A percentile compares a stretch with the other conserved stretches of the same genome.
Evolutionary conservation across 2,113 vertebrate genomes (phyloP).

Genomic region (Gymnarchus niloticus): DNA sequence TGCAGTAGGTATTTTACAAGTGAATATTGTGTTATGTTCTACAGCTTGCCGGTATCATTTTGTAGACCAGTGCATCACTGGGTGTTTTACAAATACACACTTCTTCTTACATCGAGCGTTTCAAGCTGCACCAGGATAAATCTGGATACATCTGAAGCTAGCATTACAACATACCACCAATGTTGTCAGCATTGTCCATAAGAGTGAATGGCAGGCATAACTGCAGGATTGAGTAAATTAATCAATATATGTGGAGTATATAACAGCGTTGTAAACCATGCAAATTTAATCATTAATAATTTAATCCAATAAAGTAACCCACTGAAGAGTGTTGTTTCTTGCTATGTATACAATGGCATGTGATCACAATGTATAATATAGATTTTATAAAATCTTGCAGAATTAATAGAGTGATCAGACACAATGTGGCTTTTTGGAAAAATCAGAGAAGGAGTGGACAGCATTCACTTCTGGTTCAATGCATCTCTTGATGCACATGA

Average conservation of each 20-base stretch:
- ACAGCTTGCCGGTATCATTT: neutral
- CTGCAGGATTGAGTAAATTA: neutral
- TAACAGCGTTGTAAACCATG: neutral
- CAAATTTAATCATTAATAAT: neutral
- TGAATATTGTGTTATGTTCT: neutral
- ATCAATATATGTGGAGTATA: neutral
- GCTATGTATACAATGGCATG: neutral
- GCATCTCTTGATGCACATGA: conserved; percentile 38
- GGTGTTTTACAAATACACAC: neutral
- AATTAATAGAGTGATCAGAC: neutral
- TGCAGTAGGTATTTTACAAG: neutral
- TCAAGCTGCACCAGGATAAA: neutral
- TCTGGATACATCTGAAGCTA: neutral
- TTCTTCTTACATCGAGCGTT: neutral
- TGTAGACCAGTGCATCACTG: neutral
- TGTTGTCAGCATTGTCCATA: no score
- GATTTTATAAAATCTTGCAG: neutral
- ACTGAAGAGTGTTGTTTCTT: neutral
- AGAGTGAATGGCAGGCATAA: no score
- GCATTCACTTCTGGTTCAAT: conserved; percentile 44
- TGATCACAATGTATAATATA: neutral
- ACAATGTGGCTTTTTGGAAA: conserved; percentile 53
- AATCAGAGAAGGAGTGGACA: conserved; percentile 48
- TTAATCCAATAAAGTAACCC: neutral
- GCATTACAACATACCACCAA: no score